Evolutionary conservation across 2,113 vertebrate species (phyloP).

Genomic region (Carettochelys insculpta): DNA sequence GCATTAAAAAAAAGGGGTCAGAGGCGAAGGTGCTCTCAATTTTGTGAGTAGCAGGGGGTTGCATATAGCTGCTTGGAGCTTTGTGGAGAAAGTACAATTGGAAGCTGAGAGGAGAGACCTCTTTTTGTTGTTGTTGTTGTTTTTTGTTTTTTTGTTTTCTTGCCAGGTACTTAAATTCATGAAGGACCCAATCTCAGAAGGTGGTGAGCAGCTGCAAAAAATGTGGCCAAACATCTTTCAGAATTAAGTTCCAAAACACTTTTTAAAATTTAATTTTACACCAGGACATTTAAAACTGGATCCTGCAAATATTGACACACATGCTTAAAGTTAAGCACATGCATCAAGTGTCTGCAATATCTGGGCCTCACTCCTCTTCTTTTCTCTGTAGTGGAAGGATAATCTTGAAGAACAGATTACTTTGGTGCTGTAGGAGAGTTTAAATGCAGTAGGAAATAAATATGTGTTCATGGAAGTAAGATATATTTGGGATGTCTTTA

Average conservation of each 20-base stretch:
- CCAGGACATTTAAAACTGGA: not conserved
- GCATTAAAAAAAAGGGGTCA: not conserved
- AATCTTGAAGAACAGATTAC: not conserved
- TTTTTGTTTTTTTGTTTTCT: not conserved
- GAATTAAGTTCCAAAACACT: not conserved
- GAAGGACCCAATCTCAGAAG: not conserved
- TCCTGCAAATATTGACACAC: not conserved
- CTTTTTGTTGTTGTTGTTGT: no score
- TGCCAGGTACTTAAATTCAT: not conserved
- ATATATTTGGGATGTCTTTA: not conserved
- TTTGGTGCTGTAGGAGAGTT: not conserved
- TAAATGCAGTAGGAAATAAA: not conserved
- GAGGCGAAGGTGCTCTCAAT: not conserved
- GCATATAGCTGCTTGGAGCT: not conserved
- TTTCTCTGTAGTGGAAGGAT: not conserved
- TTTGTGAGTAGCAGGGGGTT: not conserved
- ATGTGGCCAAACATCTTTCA: not conserved
- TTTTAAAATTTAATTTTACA: not conserved
- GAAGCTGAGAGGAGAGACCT: not conserved
- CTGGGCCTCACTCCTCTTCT: not conserved
- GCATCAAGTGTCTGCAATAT: not conserved
- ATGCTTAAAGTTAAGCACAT: not conserved
- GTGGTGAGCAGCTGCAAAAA: not conserved
- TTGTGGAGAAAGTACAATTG: not conserved
- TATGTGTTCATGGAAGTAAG: not conserved